phyloP scores from a whole-genome alignment of 2,888 invertebrate genomes.

The Cabera pusaria region DNA sequence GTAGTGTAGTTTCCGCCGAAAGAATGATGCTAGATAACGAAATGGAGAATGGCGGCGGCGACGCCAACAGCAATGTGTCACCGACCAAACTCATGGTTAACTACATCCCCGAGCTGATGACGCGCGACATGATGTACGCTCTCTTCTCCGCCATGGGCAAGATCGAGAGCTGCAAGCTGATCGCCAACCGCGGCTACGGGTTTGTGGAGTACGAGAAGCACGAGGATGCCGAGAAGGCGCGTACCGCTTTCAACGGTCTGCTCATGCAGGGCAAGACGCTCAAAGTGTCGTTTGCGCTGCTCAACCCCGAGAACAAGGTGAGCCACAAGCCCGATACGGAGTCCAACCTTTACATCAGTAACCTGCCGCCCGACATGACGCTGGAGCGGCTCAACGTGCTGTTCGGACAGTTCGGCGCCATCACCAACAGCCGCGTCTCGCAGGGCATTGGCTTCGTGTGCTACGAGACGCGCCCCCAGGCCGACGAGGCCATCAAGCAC shows the following conservation, averaged over 20 bases:
- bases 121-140: slow-evolving; percentile 82
- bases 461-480: slow-evolving; percentile 70
- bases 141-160: slow-evolving; percentile 81
- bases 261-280: slow-evolving; percentile 81
- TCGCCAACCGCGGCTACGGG: slow-evolving; percentile 78
- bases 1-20: slow-evolving; percentile 75
- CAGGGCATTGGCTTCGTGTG: slow-evolving; percentile 81
- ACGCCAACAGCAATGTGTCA: slow-evolving; percentile 79
- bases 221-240: slow-evolving; percentile 82
- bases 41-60: slow-evolving; percentile 83
- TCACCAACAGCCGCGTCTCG: slow-evolving; percentile 78
- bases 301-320: slow-evolving; percentile 78
- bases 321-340: slow-evolving; percentile 79
- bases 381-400: slow-evolving; percentile 73
- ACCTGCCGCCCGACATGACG: slow-evolving; percentile 80
- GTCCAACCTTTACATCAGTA: slow-evolving; percentile 79
- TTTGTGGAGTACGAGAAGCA: slow-evolving; percentile 79
- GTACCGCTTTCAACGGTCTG: slow-evolving; percentile 77
- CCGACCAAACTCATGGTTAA: slow-evolving; percentile 83
- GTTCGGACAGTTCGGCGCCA: slow-evolving; percentile 70
- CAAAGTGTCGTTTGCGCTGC: slow-evolving; percentile 78
- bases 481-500: slow-evolving; percentile 74
- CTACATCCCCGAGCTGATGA: slow-evolving; percentile 81
- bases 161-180: slow-evolving; percentile 79
- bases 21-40: slow-evolving; percentile 76